These are phyloP conservation scores for Eira barbara DNA, from an alignment of 2,113 vertebrate species.

Conservation along the genomic window DNA sequence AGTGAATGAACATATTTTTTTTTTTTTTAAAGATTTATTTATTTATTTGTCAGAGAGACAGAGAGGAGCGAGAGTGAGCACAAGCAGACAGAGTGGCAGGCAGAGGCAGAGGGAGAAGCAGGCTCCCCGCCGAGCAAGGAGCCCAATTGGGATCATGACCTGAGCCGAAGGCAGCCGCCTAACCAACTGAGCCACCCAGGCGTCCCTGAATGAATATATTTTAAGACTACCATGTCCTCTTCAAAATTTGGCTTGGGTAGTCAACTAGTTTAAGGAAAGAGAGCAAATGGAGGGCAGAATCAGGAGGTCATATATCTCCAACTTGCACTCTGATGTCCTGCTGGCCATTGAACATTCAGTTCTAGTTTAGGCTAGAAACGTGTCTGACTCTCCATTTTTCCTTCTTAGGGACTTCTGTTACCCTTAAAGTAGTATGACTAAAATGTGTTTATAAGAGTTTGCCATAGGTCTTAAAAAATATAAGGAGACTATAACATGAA, in stretches of 20 bases:
- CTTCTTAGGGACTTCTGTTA: background rate
- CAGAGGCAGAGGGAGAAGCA: no score
- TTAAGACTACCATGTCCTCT: background rate
- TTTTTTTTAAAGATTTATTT: no score
- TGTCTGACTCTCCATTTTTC: background rate
- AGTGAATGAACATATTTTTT: background rate
- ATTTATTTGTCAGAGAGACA: no score
- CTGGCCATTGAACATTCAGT: rapidly evolving
- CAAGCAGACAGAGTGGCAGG: no score
- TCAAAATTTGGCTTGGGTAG: background rate
- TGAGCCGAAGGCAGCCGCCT: no score
- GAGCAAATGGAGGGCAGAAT: background rate
- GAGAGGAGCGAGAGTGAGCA: no score
- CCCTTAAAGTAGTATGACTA: background rate
- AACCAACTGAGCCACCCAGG: no score
- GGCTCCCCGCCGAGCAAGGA: no score
- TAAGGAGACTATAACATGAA: background rate
- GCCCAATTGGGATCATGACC: no score
- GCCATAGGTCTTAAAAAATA: background rate
- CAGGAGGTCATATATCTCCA: background rate
- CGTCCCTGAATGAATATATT: background rate
- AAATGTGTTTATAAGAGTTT: background rate
- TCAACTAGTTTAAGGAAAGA: background rate
- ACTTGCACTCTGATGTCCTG: background rate
- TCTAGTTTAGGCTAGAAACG: background rate